Evolutionary conservation across 2,888 invertebrate species (phyloP).

Genomic region (Onchidella celtica): DNA sequence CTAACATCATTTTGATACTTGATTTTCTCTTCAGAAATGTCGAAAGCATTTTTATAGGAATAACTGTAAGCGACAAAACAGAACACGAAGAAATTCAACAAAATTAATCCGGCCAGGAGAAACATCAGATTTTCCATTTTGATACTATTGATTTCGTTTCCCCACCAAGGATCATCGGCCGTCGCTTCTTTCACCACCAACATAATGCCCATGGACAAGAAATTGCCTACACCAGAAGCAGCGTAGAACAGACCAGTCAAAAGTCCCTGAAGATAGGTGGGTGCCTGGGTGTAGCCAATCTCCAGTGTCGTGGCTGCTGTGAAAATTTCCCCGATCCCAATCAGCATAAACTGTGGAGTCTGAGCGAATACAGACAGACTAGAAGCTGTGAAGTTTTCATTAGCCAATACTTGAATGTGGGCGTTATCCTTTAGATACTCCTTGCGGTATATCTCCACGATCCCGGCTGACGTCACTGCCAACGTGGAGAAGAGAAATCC

Average conservation of each 20-base stretch:
- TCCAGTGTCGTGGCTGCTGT: slow-evolving; percentile 73
- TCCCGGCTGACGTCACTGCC: slow-evolving; percentile 69
- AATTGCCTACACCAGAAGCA: slow-evolving; percentile 72
- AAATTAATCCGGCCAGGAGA: slow-evolving; percentile 38
- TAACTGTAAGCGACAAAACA: not conserved
- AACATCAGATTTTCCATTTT: slow-evolving; percentile 44
- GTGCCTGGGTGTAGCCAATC: slow-evolving; percentile 76
- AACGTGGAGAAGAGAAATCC: slow-evolving; percentile 69
- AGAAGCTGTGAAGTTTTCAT: slow-evolving; percentile 69
- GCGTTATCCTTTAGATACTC: slow-evolving; percentile 61
- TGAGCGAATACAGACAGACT: slow-evolving; percentile 69
- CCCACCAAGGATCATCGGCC: slow-evolving; percentile 34
- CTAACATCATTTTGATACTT: too few species aligned
- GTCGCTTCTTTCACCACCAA: slow-evolving; percentile 66
- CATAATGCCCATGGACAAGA: slow-evolving; percentile 69
- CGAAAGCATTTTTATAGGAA: not conserved
- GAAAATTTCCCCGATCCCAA: slow-evolving; percentile 76
- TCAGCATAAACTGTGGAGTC: slow-evolving; percentile 71
- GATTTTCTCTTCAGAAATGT: not conserved
- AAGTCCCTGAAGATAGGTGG: slow-evolving; percentile 71
- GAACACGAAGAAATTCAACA: slow-evolving; percentile 17
- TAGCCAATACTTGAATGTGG: slow-evolving; percentile 64
- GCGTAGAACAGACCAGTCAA: slow-evolving; percentile 74
- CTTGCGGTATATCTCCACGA: slow-evolving; percentile 72
- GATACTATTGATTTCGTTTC: slow-evolving; percentile 27